Conservation (phyloP, 1,140 invertebrate genomes). For the Drosophila kepulauana region DNA sequence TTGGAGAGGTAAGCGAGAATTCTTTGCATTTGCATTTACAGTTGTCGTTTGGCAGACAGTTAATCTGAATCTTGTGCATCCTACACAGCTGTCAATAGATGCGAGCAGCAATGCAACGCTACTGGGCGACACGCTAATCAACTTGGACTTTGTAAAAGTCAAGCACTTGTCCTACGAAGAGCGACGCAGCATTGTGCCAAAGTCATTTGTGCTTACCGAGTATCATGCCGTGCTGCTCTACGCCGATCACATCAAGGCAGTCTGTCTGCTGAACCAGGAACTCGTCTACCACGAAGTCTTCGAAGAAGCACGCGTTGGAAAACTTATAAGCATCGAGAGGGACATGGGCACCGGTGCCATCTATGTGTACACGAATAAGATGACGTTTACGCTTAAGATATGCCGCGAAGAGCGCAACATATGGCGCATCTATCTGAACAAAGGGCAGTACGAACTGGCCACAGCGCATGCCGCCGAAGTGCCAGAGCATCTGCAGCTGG, state of each 20-base stretch:
- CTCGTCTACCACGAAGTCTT: constrained; percentile 95
- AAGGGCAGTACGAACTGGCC: constrained; percentile 94
- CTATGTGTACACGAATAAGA: constrained; percentile 94
- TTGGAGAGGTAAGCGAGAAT: constrained; percentile 62
- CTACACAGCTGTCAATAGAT: constrained; percentile 53
- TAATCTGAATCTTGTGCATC: no score
- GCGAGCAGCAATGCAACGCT: constrained; percentile 29
- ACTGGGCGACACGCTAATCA: constrained; percentile 64
- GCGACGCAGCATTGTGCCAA: constrained; percentile 86
- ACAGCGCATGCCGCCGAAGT: constrained; percentile 93
- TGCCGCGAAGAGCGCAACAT: constrained; percentile 94
- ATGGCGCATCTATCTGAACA: constrained; percentile 95
- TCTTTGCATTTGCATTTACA: no score
- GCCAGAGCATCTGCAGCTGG: constrained; percentile 92
- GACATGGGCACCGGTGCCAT: constrained; percentile 93
- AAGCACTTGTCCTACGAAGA: constrained; percentile 74
- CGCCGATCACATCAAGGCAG: constrained; percentile 92
- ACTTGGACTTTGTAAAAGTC: constrained; percentile 63
- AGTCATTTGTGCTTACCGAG: constrained; percentile 94
- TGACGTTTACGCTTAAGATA: constrained; percentile 95
- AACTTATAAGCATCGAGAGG: constrained; percentile 92
- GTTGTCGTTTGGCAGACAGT: no score
- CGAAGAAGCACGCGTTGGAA: constrained; percentile 90
- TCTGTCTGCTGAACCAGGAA: constrained; percentile 95
- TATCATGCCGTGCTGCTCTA: constrained; percentile 96